A percentile compares a stretch with the other conserved stretches of the same genome.
Conservation (phyloP, 1,140 invertebrate species). For the Pogonus chalceus region DNA sequence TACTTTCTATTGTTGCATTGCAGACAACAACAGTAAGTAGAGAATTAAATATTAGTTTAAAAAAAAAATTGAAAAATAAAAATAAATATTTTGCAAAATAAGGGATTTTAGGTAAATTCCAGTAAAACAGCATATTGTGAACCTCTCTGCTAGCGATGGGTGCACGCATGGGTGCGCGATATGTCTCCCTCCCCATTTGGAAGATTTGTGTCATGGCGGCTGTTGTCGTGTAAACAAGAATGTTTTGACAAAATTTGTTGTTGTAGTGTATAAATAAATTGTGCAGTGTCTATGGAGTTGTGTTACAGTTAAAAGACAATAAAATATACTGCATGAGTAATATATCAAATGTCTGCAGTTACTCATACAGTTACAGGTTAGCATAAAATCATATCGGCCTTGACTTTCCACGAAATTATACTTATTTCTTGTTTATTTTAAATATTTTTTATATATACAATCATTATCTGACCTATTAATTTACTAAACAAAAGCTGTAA, state of each 20-base stretch:
- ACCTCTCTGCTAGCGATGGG: too few species aligned
- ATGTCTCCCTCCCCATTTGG: background rate
- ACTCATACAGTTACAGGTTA: conserved; percentile 45
- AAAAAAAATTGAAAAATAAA: too few species aligned
- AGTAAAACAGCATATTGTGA: too few species aligned
- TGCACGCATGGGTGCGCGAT: too few species aligned
- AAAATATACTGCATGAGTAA: conserved; percentile 25
- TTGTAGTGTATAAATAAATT: background rate
- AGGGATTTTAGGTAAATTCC: too few species aligned
- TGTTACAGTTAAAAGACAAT: background rate
- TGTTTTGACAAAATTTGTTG: conserved; percentile 3
- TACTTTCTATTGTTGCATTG: too few species aligned
- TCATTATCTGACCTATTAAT: background rate
- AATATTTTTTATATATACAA: background rate
- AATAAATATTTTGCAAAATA: too few species aligned
- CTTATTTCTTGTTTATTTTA: background rate
- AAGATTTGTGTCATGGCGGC: conserved; percentile 1
- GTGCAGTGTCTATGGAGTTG: background rate
- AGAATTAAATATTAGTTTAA: too few species aligned
- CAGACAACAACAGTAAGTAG: too few species aligned
- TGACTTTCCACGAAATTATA: background rate
- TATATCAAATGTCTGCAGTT: conserved; percentile 41
- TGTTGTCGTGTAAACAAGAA: conserved; percentile 5
- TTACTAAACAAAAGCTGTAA: too few species aligned
- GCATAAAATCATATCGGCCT: conserved; percentile 13